Evolutionary conservation across 2,797 vertebrate genomes (phyloP).

Genomic region (Allobates femoralis): DNA sequence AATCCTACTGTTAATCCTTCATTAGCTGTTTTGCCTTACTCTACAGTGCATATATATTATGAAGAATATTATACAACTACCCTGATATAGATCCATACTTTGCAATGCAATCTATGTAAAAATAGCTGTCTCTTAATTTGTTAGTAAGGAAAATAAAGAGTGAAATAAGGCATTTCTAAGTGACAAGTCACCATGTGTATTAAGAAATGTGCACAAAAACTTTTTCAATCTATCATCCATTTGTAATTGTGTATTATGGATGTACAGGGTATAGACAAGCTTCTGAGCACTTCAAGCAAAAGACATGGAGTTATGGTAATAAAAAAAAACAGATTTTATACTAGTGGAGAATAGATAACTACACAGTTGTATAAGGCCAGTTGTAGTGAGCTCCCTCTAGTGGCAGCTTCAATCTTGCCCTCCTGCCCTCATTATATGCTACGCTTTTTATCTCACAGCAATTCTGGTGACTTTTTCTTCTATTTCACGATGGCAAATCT

Average conservation of each 20-base stretch:
- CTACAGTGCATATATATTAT: constrained; percentile 18
- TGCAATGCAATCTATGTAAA: not conserved
- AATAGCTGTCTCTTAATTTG: not conserved
- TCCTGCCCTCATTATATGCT: too few relatives aligned
- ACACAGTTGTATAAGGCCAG: too few relatives aligned
- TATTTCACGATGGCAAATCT: too few relatives aligned
- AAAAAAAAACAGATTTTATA: too few relatives aligned
- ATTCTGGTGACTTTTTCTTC: too few relatives aligned
- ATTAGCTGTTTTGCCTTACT: constrained; percentile 37
- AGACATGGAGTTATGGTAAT: not conserved
- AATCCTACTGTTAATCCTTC: constrained; percentile 48
- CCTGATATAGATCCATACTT: not conserved
- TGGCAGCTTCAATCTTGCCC: too few relatives aligned
- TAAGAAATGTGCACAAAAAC: not conserved
- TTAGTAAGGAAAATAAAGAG: not conserved
- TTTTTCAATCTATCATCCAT: not conserved
- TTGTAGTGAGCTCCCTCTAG: too few relatives aligned
- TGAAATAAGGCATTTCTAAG: not conserved
- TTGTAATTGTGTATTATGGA: not conserved
- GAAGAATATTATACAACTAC: not conserved
- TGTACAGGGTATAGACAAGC: not conserved
- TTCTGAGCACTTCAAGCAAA: not conserved
- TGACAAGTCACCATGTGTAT: not conserved
- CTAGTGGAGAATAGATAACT: too few relatives aligned
- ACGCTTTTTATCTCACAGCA: too few relatives aligned